phyloP scores from a whole-genome alignment of 2,888 invertebrate species.

The Lepidonotus clava region DNA sequence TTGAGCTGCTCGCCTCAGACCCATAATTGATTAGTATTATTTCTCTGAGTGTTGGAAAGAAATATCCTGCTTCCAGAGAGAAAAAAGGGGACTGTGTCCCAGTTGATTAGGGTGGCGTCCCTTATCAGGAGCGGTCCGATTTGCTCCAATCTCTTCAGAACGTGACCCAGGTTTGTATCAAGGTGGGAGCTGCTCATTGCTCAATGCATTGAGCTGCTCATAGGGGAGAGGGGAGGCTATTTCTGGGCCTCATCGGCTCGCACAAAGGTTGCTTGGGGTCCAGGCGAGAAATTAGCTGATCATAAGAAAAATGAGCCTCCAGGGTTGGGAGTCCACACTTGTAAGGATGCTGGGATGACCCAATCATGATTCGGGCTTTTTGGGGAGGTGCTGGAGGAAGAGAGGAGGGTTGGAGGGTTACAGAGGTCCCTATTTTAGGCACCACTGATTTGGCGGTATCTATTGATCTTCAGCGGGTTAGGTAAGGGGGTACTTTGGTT shows the following conservation, averaged over 20 bases:
- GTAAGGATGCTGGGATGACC: background rate
- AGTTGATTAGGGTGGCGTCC: conserved; percentile 11
- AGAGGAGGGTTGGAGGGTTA: background rate
- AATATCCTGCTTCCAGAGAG: background rate
- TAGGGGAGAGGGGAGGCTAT: no score
- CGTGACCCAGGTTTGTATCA: conserved; percentile 18
- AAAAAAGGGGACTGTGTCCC: background rate
- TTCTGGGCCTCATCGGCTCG: no score
- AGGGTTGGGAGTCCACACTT: background rate
- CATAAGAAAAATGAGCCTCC: background rate
- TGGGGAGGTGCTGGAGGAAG: background rate
- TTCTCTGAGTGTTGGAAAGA: background rate
- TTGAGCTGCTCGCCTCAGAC: conserved; percentile 3
- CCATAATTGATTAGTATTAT: conserved; percentile 26
- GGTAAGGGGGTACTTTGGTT: no score
- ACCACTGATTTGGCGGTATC: no score
- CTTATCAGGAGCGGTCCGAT: conserved; percentile 7
- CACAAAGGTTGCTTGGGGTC: background rate
- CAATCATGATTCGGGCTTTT: background rate
- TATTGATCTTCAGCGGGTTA: no score
- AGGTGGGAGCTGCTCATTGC: background rate
- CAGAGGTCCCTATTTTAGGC: background rate
- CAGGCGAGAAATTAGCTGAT: background rate
- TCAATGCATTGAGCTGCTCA: background rate
- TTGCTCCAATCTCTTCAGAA: conserved; percentile 7